Percentiles rank a stretch among this genome's conserved stretches.
These are phyloP conservation scores for Lanistes nyassanus DNA, from an alignment of 1,140 invertebrate genomes.

Conservation along the genomic window DNA sequence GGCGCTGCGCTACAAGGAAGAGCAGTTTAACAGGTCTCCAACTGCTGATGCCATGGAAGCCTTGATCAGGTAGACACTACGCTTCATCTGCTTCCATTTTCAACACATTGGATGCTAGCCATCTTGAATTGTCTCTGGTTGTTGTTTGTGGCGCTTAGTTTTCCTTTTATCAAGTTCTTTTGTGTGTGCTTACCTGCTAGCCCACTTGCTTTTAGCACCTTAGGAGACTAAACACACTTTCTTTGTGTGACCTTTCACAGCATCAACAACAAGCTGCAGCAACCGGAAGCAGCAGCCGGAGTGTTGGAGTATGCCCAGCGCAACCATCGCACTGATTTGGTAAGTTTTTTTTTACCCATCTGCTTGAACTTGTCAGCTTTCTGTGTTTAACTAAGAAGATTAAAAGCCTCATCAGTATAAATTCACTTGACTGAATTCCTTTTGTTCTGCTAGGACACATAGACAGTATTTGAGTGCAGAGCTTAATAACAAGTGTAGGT, in stretches of 20 bases:
- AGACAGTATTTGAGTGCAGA: no score
- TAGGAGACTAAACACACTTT: neutral
- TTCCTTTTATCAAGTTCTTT: neutral
- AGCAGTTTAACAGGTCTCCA: slow-evolving; percentile 84
- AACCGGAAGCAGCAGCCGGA: slow-evolving; percentile 95
- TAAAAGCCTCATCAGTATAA: no score
- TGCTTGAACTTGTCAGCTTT: no score
- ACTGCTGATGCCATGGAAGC: slow-evolving; percentile 89
- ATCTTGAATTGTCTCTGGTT: no score
- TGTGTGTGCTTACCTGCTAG: neutral
- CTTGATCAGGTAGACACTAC: slow-evolving; percentile 76
- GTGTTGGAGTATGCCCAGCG: slow-evolving; percentile 91
- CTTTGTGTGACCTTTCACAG: slow-evolving; percentile 61
- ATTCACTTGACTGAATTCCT: no score
- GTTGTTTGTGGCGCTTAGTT: neutral
- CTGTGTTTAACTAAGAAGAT: no score
- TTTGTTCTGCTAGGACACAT: no score
- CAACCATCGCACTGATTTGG: slow-evolving; percentile 73
- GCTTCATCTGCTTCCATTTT: neutral
- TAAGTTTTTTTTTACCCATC: slow-evolving; percentile 50
- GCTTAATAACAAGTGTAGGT: no score
- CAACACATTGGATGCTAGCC: no score
- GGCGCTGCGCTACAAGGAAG: slow-evolving; percentile 98
- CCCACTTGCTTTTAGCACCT: neutral
- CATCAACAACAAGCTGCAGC: slow-evolving; percentile 98